These are phyloP conservation scores for Cisticola juncidis DNA, from an alignment of 2,113 vertebrate species.

Conservation along the genomic window DNA sequence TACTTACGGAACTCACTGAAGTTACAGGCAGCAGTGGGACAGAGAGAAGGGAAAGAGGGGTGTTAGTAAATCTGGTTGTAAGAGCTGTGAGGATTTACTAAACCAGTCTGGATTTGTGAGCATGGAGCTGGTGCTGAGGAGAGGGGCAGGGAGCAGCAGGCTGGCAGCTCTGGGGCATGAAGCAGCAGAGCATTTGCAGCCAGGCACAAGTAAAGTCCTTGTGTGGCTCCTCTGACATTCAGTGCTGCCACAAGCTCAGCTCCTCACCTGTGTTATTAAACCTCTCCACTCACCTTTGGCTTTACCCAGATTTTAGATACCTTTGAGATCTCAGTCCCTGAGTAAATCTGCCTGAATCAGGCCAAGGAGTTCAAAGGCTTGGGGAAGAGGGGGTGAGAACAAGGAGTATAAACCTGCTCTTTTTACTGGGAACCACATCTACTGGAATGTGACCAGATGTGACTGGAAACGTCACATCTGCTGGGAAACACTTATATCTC, in stretches of 20 bases:
- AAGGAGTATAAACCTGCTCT: neutral
- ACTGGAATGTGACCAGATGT: no score
- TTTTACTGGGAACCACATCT: neutral
- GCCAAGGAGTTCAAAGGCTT: neutral
- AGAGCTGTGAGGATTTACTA: neutral
- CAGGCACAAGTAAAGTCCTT: no score
- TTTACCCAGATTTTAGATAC: neutral
- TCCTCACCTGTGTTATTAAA: neutral
- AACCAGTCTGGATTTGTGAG: neutral
- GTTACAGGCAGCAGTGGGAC: slow-evolving; percentile 71
- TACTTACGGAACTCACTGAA: slow-evolving; percentile 79
- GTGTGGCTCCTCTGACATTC: neutral
- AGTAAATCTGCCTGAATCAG: neutral
- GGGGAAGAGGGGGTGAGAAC: neutral
- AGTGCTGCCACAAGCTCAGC: neutral
- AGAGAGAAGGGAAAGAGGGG: slow-evolving; percentile 67
- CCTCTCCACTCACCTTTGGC: neutral
- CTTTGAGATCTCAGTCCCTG: neutral
- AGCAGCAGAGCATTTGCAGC: neutral
- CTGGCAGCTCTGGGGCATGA: neutral
- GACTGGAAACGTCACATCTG: neutral
- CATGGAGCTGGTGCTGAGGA: accelerated
- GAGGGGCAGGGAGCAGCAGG: neutral
- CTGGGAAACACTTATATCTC: neutral
- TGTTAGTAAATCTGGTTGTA: slow-evolving; percentile 58